Percentiles rank a stretch among this genome's conserved stretches.
phyloP scores from a whole-genome alignment of 1,140 invertebrate species.

The Amphibalanus amphitrite region DNA sequence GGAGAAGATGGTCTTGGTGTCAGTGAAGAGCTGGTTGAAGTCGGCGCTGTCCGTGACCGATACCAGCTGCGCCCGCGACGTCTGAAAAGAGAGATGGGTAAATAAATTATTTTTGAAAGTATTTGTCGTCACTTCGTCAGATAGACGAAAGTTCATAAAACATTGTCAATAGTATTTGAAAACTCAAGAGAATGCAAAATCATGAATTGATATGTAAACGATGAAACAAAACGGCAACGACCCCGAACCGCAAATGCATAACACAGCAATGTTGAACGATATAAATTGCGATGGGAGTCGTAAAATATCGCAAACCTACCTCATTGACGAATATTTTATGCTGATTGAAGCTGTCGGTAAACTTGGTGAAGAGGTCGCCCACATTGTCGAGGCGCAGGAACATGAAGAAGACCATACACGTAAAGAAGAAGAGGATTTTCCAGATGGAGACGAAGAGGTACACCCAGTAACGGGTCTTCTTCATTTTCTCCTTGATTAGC shows the following conservation, averaged over 20 bases:
- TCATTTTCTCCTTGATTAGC: conserved; percentile 51
- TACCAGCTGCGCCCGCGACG: conserved; percentile 12
- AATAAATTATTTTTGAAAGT: too few species aligned
- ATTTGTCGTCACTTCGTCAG: too few species aligned
- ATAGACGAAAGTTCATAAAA: too few species aligned
- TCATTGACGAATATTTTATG: not conserved
- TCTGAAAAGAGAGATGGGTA: too few species aligned
- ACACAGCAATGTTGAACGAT: too few species aligned
- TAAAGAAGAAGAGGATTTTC: conserved; percentile 66
- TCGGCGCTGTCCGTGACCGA: conserved; percentile 41
- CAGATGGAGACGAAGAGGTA: conserved; percentile 78
- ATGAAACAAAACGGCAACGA: too few species aligned
- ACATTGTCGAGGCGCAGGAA: conserved; percentile 54
- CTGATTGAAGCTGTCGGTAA: not conserved
- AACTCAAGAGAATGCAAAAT: too few species aligned
- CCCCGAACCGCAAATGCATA: too few species aligned
- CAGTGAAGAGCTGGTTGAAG: conserved; percentile 48
- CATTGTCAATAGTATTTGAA: too few species aligned
- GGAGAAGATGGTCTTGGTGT: conserved; percentile 47
- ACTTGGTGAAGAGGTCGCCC: not conserved
- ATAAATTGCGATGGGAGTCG: too few species aligned
- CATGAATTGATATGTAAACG: too few species aligned
- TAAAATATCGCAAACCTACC: not conserved
- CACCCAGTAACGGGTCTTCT: conserved; percentile 62
- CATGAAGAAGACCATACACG: conserved; percentile 49